phyloP scores from a whole-genome alignment of 2,113 vertebrate species.

The Paramormyrops kingsleyae region DNA sequence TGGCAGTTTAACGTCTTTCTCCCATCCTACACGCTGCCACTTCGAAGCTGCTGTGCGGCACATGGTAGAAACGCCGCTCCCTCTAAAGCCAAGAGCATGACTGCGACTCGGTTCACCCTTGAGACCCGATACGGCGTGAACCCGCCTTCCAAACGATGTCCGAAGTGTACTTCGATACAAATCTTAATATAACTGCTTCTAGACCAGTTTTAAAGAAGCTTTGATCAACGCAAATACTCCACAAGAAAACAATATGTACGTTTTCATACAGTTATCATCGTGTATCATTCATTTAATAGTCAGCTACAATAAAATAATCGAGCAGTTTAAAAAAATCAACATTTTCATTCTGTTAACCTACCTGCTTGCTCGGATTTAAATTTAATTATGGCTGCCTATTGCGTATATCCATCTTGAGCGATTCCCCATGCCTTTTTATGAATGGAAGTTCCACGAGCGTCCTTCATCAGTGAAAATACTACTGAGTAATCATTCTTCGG shows the following conservation, averaged over 20 bases:
- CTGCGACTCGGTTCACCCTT: background rate
- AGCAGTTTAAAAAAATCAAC: background rate
- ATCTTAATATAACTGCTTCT: background rate
- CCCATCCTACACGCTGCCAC: background rate
- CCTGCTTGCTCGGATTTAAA: background rate
- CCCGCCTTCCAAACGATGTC: background rate
- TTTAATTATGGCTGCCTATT: background rate
- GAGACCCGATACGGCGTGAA: background rate
- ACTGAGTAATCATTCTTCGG: constrained; percentile 10
- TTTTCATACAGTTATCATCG: background rate
- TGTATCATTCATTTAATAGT: background rate
- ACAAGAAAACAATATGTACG: background rate
- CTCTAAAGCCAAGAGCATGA: background rate
- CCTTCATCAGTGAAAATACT: background rate
- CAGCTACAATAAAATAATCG: background rate
- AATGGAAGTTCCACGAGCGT: background rate
- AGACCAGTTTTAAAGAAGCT: background rate
- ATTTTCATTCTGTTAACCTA: background rate
- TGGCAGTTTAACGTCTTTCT: background rate
- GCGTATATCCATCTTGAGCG: background rate
- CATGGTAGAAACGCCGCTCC: background rate
- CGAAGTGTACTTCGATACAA: background rate
- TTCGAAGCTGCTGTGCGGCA: background rate
- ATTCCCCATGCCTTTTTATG: background rate
- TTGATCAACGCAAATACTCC: background rate